Percentiles rank a stretch among this genome's conserved stretches.
Evolutionary conservation across 2,888 invertebrate genomes (phyloP).

Genomic region (Synergus umbraculus): DNA sequence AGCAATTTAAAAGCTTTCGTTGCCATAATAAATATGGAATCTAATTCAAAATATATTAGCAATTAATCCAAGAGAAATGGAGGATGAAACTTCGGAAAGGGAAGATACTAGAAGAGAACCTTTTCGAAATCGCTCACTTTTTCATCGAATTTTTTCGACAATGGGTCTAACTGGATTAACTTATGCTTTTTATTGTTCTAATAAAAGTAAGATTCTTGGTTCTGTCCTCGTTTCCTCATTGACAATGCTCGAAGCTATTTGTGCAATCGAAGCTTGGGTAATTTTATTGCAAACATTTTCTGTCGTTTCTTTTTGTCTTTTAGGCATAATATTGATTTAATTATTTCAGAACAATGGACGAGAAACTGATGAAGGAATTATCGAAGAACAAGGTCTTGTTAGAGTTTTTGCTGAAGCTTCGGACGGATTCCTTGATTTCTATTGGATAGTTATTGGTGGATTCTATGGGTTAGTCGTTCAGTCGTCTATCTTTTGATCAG

Average conservation of each 20-base stretch:
- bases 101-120: slow-evolving; percentile 29
- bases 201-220: slow-evolving; percentile 54
- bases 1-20: not conserved
- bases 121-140: slow-evolving; percentile 43
- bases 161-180: slow-evolving; percentile 54
- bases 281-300: not conserved
- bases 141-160: slow-evolving; percentile 52
- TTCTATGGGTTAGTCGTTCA: slow-evolving; percentile 57
- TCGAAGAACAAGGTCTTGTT: not conserved
- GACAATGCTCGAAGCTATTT: slow-evolving; percentile 49
- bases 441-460: slow-evolving; percentile 58
- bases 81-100: slow-evolving; percentile 53
- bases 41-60: slow-evolving; percentile 49
- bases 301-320: not conserved
- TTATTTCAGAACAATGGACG: slow-evolving; percentile 12
- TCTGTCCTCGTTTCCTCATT: slow-evolving; percentile 49
- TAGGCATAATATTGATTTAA: not conserved
- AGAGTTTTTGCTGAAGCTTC: not conserved
- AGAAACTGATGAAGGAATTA: not conserved
- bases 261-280: slow-evolving; percentile 23
- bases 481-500: not conserved
- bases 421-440: slow-evolving; percentile 44
- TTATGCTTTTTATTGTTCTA: slow-evolving; percentile 57
- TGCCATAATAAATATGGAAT: no score
- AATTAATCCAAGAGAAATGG: slow-evolving; percentile 61